phyloP scores from a whole-genome alignment of 2,113 vertebrate genomes.

The Urocitellus parryii region DNA sequence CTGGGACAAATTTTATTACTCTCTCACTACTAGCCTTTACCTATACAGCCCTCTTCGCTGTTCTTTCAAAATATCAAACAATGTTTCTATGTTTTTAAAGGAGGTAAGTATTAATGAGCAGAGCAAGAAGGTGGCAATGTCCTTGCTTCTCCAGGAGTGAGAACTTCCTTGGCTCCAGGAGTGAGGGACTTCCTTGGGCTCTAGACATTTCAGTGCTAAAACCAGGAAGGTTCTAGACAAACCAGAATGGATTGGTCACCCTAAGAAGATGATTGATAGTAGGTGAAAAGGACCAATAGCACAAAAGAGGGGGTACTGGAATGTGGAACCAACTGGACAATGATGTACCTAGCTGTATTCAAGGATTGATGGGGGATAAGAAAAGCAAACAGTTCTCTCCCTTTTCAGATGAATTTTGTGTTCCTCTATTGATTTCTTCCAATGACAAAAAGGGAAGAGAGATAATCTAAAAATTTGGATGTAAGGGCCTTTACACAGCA shows the following conservation, averaged over 20 bases:
- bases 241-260: neutral
- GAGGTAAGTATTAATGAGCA: neutral
- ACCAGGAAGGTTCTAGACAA: neutral
- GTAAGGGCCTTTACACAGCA: neutral
- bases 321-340: neutral
- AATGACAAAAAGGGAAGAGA: neutral
- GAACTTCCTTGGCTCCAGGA: neutral
- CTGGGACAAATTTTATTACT: neutral
- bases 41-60: neutral
- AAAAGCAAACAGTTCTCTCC: neutral
- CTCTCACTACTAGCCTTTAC: neutral
- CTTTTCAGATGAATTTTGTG: neutral
- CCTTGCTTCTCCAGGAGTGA: neutral
- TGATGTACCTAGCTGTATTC: neutral
- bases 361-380: neutral
- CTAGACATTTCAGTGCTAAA: neutral
- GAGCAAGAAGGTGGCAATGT: neutral
- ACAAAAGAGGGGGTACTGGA: neutral
- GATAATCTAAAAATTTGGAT: neutral
- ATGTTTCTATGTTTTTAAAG: neutral
- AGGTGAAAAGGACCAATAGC: neutral
- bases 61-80: neutral
- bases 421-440: neutral
- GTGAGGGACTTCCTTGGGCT: neutral
- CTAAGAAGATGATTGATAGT: neutral